phyloP scores from a whole-genome alignment of 1,140 invertebrate species.

The Cotesia vestalis region DNA sequence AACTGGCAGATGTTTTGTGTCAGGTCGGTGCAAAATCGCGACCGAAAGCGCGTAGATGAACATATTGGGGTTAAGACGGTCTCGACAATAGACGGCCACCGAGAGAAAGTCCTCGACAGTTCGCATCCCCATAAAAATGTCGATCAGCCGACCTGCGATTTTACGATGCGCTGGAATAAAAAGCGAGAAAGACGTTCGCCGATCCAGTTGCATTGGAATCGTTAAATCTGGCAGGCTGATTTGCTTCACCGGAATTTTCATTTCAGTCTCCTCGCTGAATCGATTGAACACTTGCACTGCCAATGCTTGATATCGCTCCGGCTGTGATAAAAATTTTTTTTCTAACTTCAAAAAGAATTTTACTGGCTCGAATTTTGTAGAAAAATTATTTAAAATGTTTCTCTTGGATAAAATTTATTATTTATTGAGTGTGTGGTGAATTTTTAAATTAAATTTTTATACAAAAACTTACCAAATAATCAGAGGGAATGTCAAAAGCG shows the following conservation, averaged over 20 bases:
- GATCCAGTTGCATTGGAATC: slow-evolving; percentile 72
- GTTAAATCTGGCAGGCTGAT: slow-evolving; percentile 76
- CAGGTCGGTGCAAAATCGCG: slow-evolving; percentile 77
- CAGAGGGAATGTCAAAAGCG: slow-evolving; percentile 71
- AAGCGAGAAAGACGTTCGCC: slow-evolving; percentile 77
- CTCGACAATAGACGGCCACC: slow-evolving; percentile 75
- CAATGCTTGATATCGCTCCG: slow-evolving; percentile 71
- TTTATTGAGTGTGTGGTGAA: background rate
- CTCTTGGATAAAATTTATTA: no score
- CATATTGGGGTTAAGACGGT: slow-evolving; percentile 79
- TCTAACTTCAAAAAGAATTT: background rate
- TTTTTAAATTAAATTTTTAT: slow-evolving; percentile 1
- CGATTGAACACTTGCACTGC: slow-evolving; percentile 66
- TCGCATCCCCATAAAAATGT: slow-evolving; percentile 79
- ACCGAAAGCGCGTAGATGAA: slow-evolving; percentile 82
- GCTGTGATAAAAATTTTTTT: slow-evolving; percentile 52
- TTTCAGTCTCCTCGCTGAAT: slow-evolving; percentile 68
- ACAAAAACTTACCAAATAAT: slow-evolving; percentile 61
- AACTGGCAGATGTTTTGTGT: slow-evolving; percentile 76
- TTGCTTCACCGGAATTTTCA: slow-evolving; percentile 70
- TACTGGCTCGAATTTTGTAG: background rate
- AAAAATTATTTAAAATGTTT: slow-evolving; percentile 4
- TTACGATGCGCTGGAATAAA: slow-evolving; percentile 78
- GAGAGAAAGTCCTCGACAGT: slow-evolving; percentile 77
- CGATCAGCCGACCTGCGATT: slow-evolving; percentile 75